Percentiles rank a stretch among this genome's conserved stretches.
These are phyloP conservation scores for Cheilosia scutellata DNA, from an alignment of 2,888 invertebrate species.

Conservation along the genomic window DNA sequence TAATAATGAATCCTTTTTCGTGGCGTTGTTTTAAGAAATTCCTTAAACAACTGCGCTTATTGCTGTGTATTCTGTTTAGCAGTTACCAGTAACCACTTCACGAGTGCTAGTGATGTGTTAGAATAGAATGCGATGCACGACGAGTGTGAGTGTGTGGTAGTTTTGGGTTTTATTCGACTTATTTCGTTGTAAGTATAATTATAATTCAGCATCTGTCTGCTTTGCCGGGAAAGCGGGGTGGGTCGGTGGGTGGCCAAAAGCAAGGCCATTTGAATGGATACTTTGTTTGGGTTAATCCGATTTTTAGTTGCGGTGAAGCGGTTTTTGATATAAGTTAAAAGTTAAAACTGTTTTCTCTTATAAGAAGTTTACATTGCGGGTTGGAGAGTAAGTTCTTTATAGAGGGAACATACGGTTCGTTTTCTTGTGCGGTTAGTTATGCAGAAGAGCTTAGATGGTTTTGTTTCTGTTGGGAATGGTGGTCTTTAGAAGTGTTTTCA, in stretches of 20 bases:
- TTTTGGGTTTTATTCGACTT: slow-evolving; percentile 40
- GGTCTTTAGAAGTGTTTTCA: too few species aligned
- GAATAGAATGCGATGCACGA: not conserved
- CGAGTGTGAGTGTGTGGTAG: slow-evolving; percentile 8
- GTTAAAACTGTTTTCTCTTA: slow-evolving; percentile 10
- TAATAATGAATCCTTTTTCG: slow-evolving; percentile 68
- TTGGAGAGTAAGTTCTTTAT: not conserved
- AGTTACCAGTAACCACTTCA: too few species aligned
- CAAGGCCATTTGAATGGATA: slow-evolving; percentile 33
- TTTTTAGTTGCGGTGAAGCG: slow-evolving; percentile 51
- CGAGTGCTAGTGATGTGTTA: not conserved
- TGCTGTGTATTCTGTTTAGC: too few species aligned
- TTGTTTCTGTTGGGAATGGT: too few species aligned
- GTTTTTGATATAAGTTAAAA: slow-evolving; percentile 25
- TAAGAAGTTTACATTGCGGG: not conserved
- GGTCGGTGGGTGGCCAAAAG: too few species aligned
- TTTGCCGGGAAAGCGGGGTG: not conserved
- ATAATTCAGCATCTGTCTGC: slow-evolving; percentile 48
- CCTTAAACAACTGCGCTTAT: slow-evolving; percentile 36
- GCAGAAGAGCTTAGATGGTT: not conserved
- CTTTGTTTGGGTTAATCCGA: slow-evolving; percentile 51
- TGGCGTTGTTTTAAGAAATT: slow-evolving; percentile 39
- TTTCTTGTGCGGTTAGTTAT: not conserved
- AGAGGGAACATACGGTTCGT: not conserved
- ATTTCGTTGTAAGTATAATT: slow-evolving; percentile 45